Base-by-base conservation (phyloP, 2,797 vertebrate genomes). In the Platyrinchus mystaceus region DNA sequence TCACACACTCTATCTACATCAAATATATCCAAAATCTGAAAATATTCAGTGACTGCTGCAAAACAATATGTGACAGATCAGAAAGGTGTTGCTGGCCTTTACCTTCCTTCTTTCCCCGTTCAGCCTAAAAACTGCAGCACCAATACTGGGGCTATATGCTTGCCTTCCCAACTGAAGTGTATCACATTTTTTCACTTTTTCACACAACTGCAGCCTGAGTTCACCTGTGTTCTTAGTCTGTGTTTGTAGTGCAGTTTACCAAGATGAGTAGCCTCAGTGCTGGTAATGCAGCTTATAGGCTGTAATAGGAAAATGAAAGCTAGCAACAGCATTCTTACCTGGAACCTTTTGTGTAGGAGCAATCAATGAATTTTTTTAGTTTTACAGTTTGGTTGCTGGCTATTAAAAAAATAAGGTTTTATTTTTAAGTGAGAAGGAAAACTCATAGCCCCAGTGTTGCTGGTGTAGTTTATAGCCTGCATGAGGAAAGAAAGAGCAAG, bases 181-280 rank as follows among this genome's bases (percentile, higher is more conserved):
- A 32, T 53, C 39, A 39, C 13, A 3, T 14, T 28, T 71, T 71
- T 41, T 23, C 55, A 16, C 27, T 9, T 18, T 47, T 66, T 78
- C 39, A 52, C 14, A 12, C 0, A 0, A 4, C 22, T 41, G 0
- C 0, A 34, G 8, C 14, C 12, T 34, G 50, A 41, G 34, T 8
- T 64, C 52, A 32, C 15, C 5, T 41, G 73, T 52, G 6, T 28
- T 17, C 34, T 36, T 20, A 28, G 37, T 46, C 18, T 46, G 14
- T 27, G 39, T 32, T 46, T 22, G 34, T 20, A 28, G 15, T 16
- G 50, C 17, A 50, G 28, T 34, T 26, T 46, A 17, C 30, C 39
- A 52, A 34, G 15, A 52, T 23, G 19, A 22, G 13, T 3, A 53
- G 32, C 32, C 43, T 5, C 32, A 46, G 32, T 19, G 32, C 16